Percentiles rank a stretch among this genome's conserved stretches.
Evolutionary conservation across 2,888 invertebrate species (phyloP).

Genomic region (Suillia variegata): DNA sequence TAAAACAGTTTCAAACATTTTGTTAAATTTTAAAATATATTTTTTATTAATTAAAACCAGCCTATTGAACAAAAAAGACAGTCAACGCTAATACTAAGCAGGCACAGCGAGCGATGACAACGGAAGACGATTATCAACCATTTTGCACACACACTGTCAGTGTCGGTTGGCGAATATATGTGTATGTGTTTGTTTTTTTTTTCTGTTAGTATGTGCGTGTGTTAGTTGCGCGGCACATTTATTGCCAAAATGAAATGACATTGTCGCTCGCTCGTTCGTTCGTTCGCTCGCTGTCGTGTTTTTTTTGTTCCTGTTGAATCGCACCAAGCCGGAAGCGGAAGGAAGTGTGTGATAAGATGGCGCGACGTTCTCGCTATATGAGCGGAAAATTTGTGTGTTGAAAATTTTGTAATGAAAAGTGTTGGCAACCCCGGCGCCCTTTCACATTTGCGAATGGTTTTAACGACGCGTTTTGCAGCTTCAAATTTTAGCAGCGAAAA

Average conservation of each 20-base stretch:
- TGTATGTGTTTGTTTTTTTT: no score
- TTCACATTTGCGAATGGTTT: not conserved
- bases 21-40: no score
- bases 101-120: not conserved
- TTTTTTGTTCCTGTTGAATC: not conserved
- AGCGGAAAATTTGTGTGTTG: slow-evolving; percentile 2
- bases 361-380: slow-evolving; percentile 2
- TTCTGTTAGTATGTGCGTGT: no score
- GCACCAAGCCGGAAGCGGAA: slow-evolving; percentile 16
- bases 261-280: slow-evolving; percentile 30
- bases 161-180: not conserved
- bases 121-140: slow-evolving; percentile 54
- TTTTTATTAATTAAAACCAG: no score
- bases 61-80: not conserved
- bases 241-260: slow-evolving; percentile 56
- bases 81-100: not conserved
- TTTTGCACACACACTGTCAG: slow-evolving; percentile 46
- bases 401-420: slow-evolving; percentile 24
- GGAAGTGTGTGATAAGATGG: slow-evolving; percentile 18
- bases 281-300: not conserved
- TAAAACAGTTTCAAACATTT: no score
- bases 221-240: slow-evolving; percentile 43
- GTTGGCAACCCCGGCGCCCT: not conserved
- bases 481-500: not conserved
- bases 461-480: slow-evolving; percentile 8